These are phyloP conservation scores for Gastrophryne carolinensis DNA, from an alignment of 2,797 vertebrate species.

Conservation along the genomic window DNA sequence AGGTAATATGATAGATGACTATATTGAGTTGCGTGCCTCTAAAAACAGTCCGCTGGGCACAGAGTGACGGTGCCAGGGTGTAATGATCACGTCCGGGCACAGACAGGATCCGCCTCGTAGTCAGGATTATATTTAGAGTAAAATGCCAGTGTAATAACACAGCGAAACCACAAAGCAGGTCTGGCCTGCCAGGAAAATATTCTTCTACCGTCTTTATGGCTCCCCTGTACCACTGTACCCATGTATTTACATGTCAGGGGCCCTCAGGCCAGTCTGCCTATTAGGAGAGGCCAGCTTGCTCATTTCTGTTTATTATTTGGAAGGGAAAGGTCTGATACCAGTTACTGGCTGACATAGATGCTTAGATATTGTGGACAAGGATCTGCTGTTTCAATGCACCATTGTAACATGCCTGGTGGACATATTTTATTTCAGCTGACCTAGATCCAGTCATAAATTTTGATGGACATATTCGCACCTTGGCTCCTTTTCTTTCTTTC, in stretches of 20 bases:
- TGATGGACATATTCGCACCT: too few species aligned
- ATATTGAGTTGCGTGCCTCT: not conserved
- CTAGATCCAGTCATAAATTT: too few species aligned
- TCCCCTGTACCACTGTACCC: not conserved
- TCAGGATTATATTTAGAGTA: constrained; percentile 36
- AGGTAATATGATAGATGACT: not conserved
- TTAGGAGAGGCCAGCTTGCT: not conserved
- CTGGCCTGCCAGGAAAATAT: constrained; percentile 11
- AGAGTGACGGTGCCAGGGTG: constrained; percentile 30
- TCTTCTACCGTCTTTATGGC: not conserved
- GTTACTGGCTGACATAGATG: not conserved
- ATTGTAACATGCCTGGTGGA: too few species aligned
- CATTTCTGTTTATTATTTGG: not conserved
- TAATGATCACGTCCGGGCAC: constrained; percentile 22
- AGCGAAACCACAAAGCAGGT: constrained; percentile 38
- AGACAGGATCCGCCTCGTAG: constrained; percentile 35
- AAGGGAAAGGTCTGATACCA: not conserved
- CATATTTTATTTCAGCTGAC: too few species aligned
- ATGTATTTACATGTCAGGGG: constrained; percentile 2
- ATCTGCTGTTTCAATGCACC: too few species aligned
- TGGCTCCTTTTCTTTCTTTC: too few species aligned
- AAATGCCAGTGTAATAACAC: constrained; percentile 38
- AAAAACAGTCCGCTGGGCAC: not conserved
- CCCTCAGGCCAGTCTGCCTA: not conserved
- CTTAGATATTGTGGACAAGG: not conserved